phyloP scores from a whole-genome alignment of 2,113 vertebrate species.

The Melierax canorus region DNA sequence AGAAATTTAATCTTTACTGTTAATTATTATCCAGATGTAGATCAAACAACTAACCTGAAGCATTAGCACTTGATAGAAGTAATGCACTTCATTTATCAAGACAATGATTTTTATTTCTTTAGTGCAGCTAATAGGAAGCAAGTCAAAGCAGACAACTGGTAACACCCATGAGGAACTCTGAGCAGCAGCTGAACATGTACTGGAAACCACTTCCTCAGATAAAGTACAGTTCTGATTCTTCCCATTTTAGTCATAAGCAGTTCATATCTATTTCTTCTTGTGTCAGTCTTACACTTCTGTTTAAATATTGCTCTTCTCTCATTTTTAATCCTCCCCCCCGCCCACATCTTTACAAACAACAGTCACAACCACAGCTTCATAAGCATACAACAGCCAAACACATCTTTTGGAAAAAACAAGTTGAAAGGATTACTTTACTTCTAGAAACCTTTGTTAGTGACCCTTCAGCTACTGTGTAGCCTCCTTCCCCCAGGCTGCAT shows the following conservation, averaged over 20 bases:
- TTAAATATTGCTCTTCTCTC: not conserved
- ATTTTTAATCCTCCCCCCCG: not conserved
- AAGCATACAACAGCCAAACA: not conserved
- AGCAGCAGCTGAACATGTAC: not conserved
- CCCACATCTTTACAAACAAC: not conserved
- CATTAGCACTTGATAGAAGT: not conserved
- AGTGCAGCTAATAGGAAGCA: not conserved
- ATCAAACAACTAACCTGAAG: not conserved
- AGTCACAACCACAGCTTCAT: not conserved
- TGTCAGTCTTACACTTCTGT: not conserved
- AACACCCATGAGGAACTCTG: not conserved
- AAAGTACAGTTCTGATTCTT: not conserved
- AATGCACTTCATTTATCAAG: not conserved
- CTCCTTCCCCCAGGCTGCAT: not conserved
- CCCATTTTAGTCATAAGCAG: not conserved
- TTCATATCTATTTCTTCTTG: not conserved
- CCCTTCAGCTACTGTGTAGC: not conserved
- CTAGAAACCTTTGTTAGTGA: not conserved
- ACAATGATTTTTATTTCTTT: not conserved
- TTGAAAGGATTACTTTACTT: not conserved
- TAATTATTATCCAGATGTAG: conserved; percentile 14
- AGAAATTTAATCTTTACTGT: not conserved
- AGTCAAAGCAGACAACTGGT: not conserved
- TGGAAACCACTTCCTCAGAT: conserved; percentile 40
- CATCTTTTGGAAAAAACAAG: not conserved